Evolutionary conservation across 1,140 invertebrate species (phyloP).

Genomic region (Drosophila eugracilis): DNA sequence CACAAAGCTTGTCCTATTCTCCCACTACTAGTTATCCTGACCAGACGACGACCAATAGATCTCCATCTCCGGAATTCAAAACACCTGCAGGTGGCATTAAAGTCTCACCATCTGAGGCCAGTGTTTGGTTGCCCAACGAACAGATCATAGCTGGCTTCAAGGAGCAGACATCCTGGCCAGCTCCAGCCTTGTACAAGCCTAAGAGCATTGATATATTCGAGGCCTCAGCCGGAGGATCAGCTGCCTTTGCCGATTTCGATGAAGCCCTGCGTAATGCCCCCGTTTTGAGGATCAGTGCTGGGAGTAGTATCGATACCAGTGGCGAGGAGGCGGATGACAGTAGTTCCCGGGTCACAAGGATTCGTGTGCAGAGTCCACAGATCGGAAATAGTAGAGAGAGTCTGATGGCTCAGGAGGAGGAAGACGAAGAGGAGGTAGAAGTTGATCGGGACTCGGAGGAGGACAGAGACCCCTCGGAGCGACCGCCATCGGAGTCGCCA

Average conservation of each 20-base stretch:
- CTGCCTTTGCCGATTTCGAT: conserved; percentile 81
- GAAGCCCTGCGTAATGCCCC: conserved; percentile 75
- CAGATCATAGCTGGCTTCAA: conserved; percentile 63
- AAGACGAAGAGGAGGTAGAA: conserved; percentile 25
- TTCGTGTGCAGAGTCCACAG: conserved; percentile 50
- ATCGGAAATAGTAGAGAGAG: conserved; percentile 73
- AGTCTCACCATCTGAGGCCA: background rate
- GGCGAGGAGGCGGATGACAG: conserved; percentile 61
- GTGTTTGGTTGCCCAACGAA: conserved; percentile 70
- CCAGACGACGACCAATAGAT: background rate
- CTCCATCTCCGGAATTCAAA: conserved; percentile 18
- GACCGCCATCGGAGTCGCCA: conserved; percentile 59
- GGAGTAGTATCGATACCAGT: conserved; percentile 37
- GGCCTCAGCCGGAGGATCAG: conserved; percentile 24
- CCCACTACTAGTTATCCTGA: background rate
- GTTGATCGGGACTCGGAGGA: conserved; percentile 3
- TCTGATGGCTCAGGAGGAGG: conserved; percentile 60
- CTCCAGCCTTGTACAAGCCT: conserved; percentile 63
- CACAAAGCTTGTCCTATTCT: background rate
- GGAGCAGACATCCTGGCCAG: conserved; percentile 44
- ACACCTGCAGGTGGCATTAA: conserved; percentile 1
- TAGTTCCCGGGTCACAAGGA: conserved; percentile 65
- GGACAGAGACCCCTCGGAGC: conserved; percentile 28
- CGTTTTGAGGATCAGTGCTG: conserved; percentile 58
- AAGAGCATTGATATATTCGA: conserved; percentile 84